Percentiles rank a stretch among this genome's conserved stretches.
phyloP scores from a whole-genome alignment of 2,888 invertebrate genomes.

The Caenorhabditis wallacei region DNA sequence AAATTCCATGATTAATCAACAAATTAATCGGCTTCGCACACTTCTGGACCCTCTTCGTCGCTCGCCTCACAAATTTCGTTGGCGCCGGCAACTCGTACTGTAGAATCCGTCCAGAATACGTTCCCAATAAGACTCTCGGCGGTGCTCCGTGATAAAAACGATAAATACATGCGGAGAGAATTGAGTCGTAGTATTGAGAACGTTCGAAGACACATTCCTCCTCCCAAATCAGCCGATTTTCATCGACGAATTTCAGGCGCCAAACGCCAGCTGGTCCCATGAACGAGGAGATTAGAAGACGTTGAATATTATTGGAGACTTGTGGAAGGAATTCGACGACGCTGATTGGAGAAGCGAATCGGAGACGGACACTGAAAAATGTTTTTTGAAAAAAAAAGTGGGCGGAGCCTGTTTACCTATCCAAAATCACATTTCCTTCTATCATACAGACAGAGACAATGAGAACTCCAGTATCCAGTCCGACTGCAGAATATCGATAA shows the following conservation, averaged over 20 bases:
- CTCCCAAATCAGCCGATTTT: conserved; percentile 61
- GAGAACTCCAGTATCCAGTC: conserved; percentile 62
- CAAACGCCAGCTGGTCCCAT: conserved; percentile 64
- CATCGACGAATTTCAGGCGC: conserved; percentile 51
- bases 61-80: conserved; percentile 35
- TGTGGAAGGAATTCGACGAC: conserved; percentile 64
- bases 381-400: neutral
- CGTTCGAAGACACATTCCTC: conserved; percentile 41
- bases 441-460: conserved; percentile 59
- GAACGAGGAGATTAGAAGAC: conserved; percentile 61
- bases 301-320: conserved; percentile 39
- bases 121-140: conserved; percentile 48
- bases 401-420: conserved; percentile 32
- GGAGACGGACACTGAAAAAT: conserved; percentile 61
- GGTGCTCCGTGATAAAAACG: conserved; percentile 59
- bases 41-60: neutral
- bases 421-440: conserved; percentile 62
- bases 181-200: conserved; percentile 62
- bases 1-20: conserved; percentile 32
- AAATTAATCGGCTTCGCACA: conserved; percentile 40
- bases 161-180: conserved; percentile 58
- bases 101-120: conserved; percentile 57
- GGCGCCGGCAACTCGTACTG: conserved; percentile 59
- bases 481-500: conserved; percentile 60
- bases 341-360: conserved; percentile 54